Percentiles rank a stretch among this genome's conserved stretches.
phyloP scores from a whole-genome alignment of 2,888 invertebrate species.

The Coenonympha glycerion region DNA sequence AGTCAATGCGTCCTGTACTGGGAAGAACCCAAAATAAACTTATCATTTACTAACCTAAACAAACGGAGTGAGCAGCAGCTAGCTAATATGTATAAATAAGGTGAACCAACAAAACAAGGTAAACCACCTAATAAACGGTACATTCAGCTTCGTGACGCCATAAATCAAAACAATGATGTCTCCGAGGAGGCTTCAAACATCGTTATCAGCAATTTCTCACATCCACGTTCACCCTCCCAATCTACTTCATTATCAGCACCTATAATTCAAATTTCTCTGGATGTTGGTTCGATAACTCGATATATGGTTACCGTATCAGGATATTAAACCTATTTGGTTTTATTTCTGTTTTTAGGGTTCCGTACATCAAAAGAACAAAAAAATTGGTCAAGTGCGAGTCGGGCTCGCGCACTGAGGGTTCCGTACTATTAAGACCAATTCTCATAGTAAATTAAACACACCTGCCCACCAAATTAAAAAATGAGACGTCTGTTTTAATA shows the following conservation, averaged over 20 bases:
- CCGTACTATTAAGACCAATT: no score
- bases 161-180: slow-evolving; percentile 53
- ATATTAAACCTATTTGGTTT: neutral
- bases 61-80: neutral
- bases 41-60: no score
- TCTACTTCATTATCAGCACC: slow-evolving; percentile 28
- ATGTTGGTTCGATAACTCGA: neutral
- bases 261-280: slow-evolving; percentile 23
- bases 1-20: no score
- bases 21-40: no score
- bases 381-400: no score
- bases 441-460: no score
- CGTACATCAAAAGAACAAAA: no score
- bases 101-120: neutral
- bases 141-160: slow-evolving; percentile 31
- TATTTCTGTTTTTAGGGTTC: neutral
- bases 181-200: slow-evolving; percentile 39
- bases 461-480: no score
- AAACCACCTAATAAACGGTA: slow-evolving; percentile 30
- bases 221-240: slow-evolving; percentile 29
- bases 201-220: slow-evolving; percentile 49
- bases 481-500: no score
- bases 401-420: no score
- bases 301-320: neutral
- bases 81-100: no score